Evolutionary conservation across 2,113 vertebrate species (phyloP).

Genomic region (Aythya baeri): DNA sequence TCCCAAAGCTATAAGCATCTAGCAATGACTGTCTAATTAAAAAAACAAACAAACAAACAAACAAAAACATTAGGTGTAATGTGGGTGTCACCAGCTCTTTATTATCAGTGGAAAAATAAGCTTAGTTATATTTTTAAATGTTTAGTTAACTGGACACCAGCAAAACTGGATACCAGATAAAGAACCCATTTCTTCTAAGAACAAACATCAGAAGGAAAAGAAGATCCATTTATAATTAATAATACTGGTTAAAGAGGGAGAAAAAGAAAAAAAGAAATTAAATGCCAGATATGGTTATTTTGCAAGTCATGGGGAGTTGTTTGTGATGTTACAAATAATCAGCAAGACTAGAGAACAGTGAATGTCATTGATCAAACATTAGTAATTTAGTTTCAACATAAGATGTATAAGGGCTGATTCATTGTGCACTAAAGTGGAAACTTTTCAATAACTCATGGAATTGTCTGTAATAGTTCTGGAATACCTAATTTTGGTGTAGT

Average conservation of each 20-base stretch:
- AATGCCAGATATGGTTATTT: constrained; percentile 30
- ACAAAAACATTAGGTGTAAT: background rate
- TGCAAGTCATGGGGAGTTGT: constrained; percentile 13
- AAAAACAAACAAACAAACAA: background rate
- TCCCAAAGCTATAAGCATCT: background rate
- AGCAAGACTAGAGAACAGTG: background rate
- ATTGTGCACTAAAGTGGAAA: background rate
- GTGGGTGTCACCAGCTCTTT: background rate
- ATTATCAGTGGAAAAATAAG: background rate
- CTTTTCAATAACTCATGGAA: background rate
- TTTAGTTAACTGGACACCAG: background rate
- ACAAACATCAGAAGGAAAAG: background rate
- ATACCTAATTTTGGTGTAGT: background rate
- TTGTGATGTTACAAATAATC: constrained; percentile 35
- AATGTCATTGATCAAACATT: constrained; percentile 18
- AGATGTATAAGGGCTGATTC: background rate
- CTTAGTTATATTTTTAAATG: background rate
- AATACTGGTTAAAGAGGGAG: background rate
- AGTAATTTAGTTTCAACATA: constrained; percentile 30
- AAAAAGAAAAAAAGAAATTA: background rate
- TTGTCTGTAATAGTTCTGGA: background rate
- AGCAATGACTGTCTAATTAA: background rate
- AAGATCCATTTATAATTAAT: background rate
- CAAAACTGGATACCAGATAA: background rate
- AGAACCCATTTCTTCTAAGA: background rate